Percentiles rank a stretch among this genome's conserved stretches.
These are phyloP conservation scores for Globodera ellingtonae DNA, from an alignment of 1,140 invertebrate species.

Conservation along the genomic window DNA sequence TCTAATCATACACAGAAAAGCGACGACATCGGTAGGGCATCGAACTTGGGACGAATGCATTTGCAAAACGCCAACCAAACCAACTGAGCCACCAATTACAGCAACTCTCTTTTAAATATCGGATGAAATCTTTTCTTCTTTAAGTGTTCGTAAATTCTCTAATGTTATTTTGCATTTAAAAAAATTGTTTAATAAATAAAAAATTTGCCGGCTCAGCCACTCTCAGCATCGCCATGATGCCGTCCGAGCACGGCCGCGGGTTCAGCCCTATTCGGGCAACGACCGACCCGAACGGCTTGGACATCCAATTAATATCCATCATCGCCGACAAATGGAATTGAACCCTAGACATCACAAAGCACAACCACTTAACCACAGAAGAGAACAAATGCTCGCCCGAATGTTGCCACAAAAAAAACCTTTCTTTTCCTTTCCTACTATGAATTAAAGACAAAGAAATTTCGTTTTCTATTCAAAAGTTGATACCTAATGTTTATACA, in stretches of 20 bases:
- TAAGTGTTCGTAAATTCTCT: no score
- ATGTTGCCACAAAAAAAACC: not conserved
- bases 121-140: no score
- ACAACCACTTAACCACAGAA: not conserved
- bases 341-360: not conserved
- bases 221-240: not conserved
- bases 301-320: not conserved
- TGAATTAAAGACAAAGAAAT: no score
- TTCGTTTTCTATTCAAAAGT: no score
- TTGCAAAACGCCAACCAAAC: not conserved
- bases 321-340: not conserved
- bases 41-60: not conserved
- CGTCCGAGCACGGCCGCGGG: not conserved
- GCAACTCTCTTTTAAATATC: not conserved
- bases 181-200: no score
- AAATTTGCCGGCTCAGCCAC: not conserved
- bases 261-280: not conserved
- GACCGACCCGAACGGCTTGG: not conserved
- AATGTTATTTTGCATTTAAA: no score
- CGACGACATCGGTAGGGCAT: not conserved
- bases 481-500: no score
- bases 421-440: no score
- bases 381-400: not conserved
- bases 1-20: not conserved
- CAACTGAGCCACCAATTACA: not conserved